Percentiles rank a stretch among this genome's conserved stretches.
phyloP scores from a whole-genome alignment of 1,140 invertebrate species.

The Drosophila willistoni region DNA sequence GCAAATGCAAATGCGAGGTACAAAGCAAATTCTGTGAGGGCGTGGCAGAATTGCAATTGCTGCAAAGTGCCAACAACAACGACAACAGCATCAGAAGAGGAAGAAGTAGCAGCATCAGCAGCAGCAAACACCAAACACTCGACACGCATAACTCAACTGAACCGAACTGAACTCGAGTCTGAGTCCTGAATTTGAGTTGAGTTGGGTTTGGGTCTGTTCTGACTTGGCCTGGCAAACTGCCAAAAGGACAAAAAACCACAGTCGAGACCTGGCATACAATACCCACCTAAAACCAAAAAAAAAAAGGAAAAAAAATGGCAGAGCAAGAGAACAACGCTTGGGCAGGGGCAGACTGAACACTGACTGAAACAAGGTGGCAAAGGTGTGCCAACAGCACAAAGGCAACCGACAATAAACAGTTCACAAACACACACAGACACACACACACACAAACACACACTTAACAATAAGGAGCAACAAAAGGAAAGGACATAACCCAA shows the following conservation, averaged over 20 bases:
- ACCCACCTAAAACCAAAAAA: not conserved
- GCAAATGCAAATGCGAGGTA: conserved; percentile 19
- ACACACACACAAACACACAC: not conserved
- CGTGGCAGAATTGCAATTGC: conserved; percentile 61
- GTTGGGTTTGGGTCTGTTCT: conserved; percentile 10
- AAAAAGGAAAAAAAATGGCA: not conserved
- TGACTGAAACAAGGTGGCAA: conserved; percentile 54
- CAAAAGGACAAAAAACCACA: conserved; percentile 45
- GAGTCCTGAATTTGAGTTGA: conserved; percentile 17
- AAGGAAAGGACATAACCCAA: conserved; percentile 6
- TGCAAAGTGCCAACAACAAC: conserved; percentile 48
- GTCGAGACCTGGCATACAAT: conserved; percentile 4
- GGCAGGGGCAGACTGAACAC: conserved; percentile 24
- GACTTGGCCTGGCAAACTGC: conserved; percentile 54
- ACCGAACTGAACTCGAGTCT: conserved; percentile 61
- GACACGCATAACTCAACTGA: conserved; percentile 64
- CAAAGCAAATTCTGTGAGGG: conserved; percentile 26
- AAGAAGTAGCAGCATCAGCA: conserved; percentile 19
- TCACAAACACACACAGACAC: not conserved
- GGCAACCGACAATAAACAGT: conserved; percentile 13
- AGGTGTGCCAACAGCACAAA: conserved; percentile 13
- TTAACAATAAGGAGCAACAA: conserved; percentile 2
- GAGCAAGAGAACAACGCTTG: not conserved
- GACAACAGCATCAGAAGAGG: conserved; percentile 2
- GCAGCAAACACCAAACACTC: conserved; percentile 31